phyloP scores from a whole-genome alignment of 64 coral and sea anemone genomes.

The Actinia tenebrosa region DNA sequence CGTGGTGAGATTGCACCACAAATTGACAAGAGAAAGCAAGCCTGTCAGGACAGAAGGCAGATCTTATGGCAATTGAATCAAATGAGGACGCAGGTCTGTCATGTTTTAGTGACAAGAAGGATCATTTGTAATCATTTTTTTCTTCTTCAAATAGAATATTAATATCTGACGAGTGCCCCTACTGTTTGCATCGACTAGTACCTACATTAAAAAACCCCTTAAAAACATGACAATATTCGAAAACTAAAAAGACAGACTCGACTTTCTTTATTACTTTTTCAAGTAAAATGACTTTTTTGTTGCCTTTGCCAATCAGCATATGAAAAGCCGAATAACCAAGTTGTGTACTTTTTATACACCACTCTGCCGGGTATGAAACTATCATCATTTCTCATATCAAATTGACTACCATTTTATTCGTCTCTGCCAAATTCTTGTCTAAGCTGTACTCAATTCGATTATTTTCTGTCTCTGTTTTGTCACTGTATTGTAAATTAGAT shows the following conservation, averaged over 20 bases:
- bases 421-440: not conserved
- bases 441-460: not conserved
- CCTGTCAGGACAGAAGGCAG: not conserved
- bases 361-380: not conserved
- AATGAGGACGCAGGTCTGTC: conserved; percentile 3
- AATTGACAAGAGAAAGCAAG: conserved; percentile 5
- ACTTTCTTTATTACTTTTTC: conserved; percentile 7
- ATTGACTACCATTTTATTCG: not conserved
- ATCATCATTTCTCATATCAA: not conserved
- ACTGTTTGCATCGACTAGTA: not conserved
- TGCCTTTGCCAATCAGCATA: not conserved
- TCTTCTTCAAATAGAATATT: not conserved
- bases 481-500: not conserved
- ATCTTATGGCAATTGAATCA: conserved; percentile 7
- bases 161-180: not conserved
- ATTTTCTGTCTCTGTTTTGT: conserved; percentile 7
- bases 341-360: not conserved
- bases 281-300: conserved; percentile 1
- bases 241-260: not conserved
- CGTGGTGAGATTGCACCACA: conserved; percentile 4
- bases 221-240: not conserved
- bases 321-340: not conserved
- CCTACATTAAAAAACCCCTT: not conserved
- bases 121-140: not conserved
- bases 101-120: not conserved